Evolutionary conservation across 1,140 invertebrate genomes (phyloP), one percentile per base, ranked within the genome.

Genomic region (Bombus confusus): DNA sequence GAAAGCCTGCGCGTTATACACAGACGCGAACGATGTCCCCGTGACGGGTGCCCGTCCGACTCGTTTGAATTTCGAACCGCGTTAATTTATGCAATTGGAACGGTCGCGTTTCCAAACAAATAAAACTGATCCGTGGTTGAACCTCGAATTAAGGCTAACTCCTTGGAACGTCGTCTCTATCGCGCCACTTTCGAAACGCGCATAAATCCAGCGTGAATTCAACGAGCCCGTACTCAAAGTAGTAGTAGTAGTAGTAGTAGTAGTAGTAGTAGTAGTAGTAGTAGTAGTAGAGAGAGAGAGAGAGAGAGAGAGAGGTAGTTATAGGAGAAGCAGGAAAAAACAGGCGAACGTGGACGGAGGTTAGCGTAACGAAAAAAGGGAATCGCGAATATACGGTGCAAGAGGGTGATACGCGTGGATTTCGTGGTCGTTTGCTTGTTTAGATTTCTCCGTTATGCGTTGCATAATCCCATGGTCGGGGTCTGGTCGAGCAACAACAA

Each of bases 361-460:
- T 52, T 52, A 8, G 47, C 47, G 47, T 52, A 22, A 52, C 18
- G 47, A 75, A 75, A 34, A 34, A 74, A n/a, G 69, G n/a, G 69
- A 57, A 47, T 39, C 34, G 39, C 57, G 80, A 62, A 64, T 68
- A 76, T 41, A 57, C 13, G 15, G 59, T 22, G 62, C 12, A 52
- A n/a, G 6, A 39, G 25, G 39, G 41, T 73, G 41, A 73, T 81
- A 79, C 28, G 28, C 75, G n/a, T 47, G 87, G 80, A 78, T 69
- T 82, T 71, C 74, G 79, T 88, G 75, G 83, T 80, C 77, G 83
- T 88, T 84, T 80, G 88, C 77, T 75, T 88, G 89, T 82, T 91
- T 91, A 86, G 88, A 90, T 88, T 80, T 91, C 88, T 91, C 89
- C 89, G 89, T 91, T 91, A 91, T 90, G 84, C 74, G 86, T 91